Evolutionary conservation across 1,140 invertebrate species (phyloP).

Genomic region (Zophobas morio): DNA sequence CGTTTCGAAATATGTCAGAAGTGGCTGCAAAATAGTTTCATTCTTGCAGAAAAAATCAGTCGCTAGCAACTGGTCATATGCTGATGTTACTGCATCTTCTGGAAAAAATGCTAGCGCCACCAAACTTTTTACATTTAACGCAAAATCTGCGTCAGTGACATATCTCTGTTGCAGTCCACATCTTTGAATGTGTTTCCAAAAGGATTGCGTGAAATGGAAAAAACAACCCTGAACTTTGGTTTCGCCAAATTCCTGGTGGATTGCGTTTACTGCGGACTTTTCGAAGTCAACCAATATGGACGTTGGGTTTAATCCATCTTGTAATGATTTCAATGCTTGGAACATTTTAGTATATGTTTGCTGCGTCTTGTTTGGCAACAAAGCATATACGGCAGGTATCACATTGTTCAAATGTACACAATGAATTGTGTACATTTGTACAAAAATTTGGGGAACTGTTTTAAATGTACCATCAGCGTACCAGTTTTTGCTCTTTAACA

Average conservation of each 20-base stretch:
- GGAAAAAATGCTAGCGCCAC: neutral
- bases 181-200: slow-evolving; percentile 1
- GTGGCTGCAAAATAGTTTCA: slow-evolving; percentile 1
- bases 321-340: neutral
- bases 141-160: neutral
- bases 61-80: neutral
- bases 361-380: slow-evolving; percentile 35
- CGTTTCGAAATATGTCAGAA: slow-evolving; percentile 15
- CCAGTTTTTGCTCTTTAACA: slow-evolving; percentile 13
- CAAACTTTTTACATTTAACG: neutral
- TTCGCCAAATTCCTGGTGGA: neutral
- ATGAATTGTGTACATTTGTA: slow-evolving; percentile 45
- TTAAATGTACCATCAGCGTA: slow-evolving; percentile 40
- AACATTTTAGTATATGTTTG: neutral
- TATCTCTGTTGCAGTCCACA: slow-evolving; percentile 1
- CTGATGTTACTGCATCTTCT: neutral
- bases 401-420: slow-evolving; percentile 42
- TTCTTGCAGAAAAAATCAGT: neutral
- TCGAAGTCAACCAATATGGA: neutral
- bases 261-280: neutral
- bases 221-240: neutral
- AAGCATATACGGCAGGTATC: slow-evolving; percentile 37
- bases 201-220: neutral
- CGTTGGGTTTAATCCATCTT: neutral
- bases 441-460: slow-evolving; percentile 10